Base-by-base conservation (phyloP, 2,888 invertebrate genomes). In the Shargacucullia verbasci region DNA sequence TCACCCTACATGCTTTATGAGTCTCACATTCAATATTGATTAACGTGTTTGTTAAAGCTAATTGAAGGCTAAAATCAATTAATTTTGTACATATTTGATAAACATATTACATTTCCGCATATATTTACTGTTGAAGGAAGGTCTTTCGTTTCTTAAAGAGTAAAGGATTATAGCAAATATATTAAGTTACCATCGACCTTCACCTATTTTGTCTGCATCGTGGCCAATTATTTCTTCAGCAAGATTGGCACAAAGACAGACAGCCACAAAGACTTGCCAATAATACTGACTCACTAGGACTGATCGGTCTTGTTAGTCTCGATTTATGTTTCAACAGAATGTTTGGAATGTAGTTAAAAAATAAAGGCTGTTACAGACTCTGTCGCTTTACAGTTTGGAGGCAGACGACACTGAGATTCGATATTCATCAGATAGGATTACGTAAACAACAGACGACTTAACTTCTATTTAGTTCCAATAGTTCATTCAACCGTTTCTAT, bases 61-160 rank as follows among this genome's bases (percentile, higher is more conserved):
- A 69, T 58, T 72, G 48, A 53, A 57, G 13, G 33, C n/a, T 54
- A 31, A 52, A 56, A 50, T 69, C 54, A 62, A 68, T 72, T 54
- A 38, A 67, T 44, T 41, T 41, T 34, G 45, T 40, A 20, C 47
- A 12, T 34, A 10, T 52, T 59, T 66, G 34, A 62, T 65, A 47
- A 27, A 37, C 15, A 35, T 14, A 20, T 46, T 13, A n/a, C 12
- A 39, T 49, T 70, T 64, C 25, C 12, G 25, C 33, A 13, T 52
- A 25, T 38, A 38, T 38, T 7, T 12, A 1, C 25, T 20, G 12
- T 37, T 46, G 9, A 37, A 35, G 7, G 13, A 41, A 27, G 15
- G 12, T 13, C 34, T 12, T 35, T 35, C n/a, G 12, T 12, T 35
- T 35, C n/a, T 2, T 2, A 12, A 7, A n/a, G n/a, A 33, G 10